phyloP scores from a whole-genome alignment of 2,888 invertebrate species.

The Volucella zonaria region DNA sequence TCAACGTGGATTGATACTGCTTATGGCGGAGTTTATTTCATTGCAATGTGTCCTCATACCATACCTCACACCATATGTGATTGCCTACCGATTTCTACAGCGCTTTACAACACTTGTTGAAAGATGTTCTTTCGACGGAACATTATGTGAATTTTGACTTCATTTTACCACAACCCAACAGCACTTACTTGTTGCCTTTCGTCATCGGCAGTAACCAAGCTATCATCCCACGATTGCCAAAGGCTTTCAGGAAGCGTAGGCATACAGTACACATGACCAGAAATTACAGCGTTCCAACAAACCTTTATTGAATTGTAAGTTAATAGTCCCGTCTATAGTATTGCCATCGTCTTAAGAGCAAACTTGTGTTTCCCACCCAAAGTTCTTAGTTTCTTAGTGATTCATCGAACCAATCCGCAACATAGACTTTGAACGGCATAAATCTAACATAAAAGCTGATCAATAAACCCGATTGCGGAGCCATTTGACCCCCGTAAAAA shows the following conservation, averaged over 20 bases:
- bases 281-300: conserved; percentile 28
- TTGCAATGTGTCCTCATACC: no score
- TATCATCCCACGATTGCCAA: conserved; percentile 16
- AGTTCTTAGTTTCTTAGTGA: conserved; percentile 32
- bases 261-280: background rate
- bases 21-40: no score
- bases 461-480: conserved; percentile 62
- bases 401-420: conserved; percentile 31
- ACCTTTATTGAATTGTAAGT: conserved; percentile 56
- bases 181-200: background rate
- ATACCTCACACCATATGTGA: no score
- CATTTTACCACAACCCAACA: no score
- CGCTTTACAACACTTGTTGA: no score
- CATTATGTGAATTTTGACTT: no score
- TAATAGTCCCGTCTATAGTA: conserved; percentile 26
- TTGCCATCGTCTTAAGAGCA: conserved; percentile 49
- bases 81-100: no score
- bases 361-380: conserved; percentile 39
- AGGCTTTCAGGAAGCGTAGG: conserved; percentile 1
- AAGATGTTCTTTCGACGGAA: no score
- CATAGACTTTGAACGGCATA: conserved; percentile 30
- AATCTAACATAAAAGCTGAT: conserved; percentile 62
- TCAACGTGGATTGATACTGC: no score
- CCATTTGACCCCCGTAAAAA: conserved; percentile 57
- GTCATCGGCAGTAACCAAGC: conserved; percentile 9